Percentiles rank a stretch among this genome's conserved stretches.
These are phyloP conservation scores for Amblyraja radiata DNA, from an alignment of 2,797 vertebrate genomes.

Conservation along the genomic window DNA sequence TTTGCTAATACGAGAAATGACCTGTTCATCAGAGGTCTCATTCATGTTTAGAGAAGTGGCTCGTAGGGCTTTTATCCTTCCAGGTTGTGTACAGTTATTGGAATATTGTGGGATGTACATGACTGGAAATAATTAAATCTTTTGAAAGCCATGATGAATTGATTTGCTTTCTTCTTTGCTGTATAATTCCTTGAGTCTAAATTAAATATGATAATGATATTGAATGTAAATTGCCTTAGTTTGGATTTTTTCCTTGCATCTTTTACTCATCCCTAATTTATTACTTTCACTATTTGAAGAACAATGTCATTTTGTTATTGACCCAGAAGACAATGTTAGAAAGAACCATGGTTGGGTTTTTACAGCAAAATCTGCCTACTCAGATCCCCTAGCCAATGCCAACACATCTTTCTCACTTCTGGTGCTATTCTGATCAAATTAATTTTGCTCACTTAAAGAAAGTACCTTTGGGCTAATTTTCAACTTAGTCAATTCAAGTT, in stretches of 20 bases:
- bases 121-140: not conserved
- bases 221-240: not conserved
- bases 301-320: not conserved
- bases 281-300: not conserved
- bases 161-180: not conserved
- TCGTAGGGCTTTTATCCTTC: not conserved
- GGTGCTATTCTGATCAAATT: not conserved
- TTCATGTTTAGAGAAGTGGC: not conserved
- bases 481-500: not conserved
- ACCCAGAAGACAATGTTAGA: not conserved
- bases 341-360: not conserved
- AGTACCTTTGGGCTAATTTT: not conserved
- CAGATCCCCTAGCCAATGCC: not conserved
- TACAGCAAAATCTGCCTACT: not conserved
- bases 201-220: not conserved
- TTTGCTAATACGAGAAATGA: not conserved
- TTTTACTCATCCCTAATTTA: not conserved
- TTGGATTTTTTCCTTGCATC: not conserved
- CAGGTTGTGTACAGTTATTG: not conserved
- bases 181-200: not conserved
- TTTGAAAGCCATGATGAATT: not conserved
- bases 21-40: not conserved
- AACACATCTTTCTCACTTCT: not conserved
- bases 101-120: not conserved
- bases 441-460: not conserved